Base-by-base conservation (phyloP, 2,113 vertebrate genomes). In the Pelecanus crispus region DNA sequence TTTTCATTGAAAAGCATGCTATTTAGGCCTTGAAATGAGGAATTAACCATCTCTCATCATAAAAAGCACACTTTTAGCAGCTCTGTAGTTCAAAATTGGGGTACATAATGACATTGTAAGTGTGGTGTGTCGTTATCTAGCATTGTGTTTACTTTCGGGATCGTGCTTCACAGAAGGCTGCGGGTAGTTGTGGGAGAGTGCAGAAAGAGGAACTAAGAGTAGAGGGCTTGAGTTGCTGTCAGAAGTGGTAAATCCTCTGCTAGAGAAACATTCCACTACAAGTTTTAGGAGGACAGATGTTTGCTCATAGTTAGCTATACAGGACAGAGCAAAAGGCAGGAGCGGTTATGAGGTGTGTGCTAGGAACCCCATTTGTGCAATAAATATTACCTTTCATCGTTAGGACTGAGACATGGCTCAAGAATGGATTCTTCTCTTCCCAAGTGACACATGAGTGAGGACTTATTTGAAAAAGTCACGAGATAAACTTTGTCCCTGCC, bases 231-330 rank as follows among this genome's bases (percentile, higher is more conserved):
- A 68, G 40, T 11, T 87, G 56, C 66, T 91, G 58, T 81, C 47
- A 70, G 42, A 45, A 53, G 31, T 45, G 74, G 12, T 25, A 86
- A 88, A 42, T 89, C 38, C 19, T 92, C 10, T 84, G 25, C 79
- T 44, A 11, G 58, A 92, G 62, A 58, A 63, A 45, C 11, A 17
- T 15, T 66, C 22, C 36, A 18, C 10, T 15, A 11, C 47, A 20
- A 13, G 4, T 22, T 79, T 34, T 59, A 49, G 40, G 73, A 66
- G 53, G 42, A 1, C 28, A 62, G 66, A 19, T 80, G 45, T 55
- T 77, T 72, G 81, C 62, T 73, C 1, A 0, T 6, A 3, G 58
- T 14, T 15, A 29, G 32, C 15, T 52, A 2, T 32, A 16, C 0
- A 25, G 58, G 72, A n/a, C 19, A 52, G 86, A 83, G 59, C 45